Evolutionary conservation across 2,797 vertebrate genomes (phyloP).

Genomic region (Meriones psammophilus): DNA sequence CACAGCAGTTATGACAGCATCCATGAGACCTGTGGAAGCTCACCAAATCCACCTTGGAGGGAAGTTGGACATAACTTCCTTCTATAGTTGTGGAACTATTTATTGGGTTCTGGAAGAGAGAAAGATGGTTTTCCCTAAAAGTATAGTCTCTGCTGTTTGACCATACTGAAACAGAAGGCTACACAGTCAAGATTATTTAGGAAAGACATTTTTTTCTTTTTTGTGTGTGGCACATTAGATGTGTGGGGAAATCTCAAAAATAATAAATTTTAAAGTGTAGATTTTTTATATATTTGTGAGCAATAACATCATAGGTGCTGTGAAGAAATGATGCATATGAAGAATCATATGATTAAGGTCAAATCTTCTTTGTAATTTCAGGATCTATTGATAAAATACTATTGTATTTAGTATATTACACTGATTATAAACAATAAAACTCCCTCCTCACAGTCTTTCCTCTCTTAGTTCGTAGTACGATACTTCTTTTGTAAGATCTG

Average conservation of each 20-base stretch:
- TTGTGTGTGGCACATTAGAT: background rate
- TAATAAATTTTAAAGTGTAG: background rate
- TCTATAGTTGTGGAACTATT: too few relatives aligned
- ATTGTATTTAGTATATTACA: background rate
- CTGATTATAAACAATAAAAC: background rate
- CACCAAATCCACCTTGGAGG: background rate
- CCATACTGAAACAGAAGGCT: background rate
- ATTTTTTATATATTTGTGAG: background rate
- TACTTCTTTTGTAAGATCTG: background rate
- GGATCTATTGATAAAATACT: background rate
- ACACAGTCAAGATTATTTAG: too few relatives aligned
- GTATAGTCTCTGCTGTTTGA: background rate
- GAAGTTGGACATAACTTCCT: background rate
- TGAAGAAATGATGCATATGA: background rate
- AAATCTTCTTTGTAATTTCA: constrained; percentile 15
- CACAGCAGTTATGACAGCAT: background rate
- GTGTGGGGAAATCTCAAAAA: background rate
- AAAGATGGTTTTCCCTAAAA: background rate
- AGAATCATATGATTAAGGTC: background rate
- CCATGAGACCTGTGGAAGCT: background rate
- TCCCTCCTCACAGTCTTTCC: background rate
- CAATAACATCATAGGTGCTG: background rate
- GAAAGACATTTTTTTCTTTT: background rate
- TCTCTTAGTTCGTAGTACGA: background rate
- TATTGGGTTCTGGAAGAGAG: background rate